Percentiles rank a stretch among this genome's conserved stretches.
phyloP scores from a whole-genome alignment of 2,797 vertebrate genomes.

The Stomatorhinus walkeri region DNA sequence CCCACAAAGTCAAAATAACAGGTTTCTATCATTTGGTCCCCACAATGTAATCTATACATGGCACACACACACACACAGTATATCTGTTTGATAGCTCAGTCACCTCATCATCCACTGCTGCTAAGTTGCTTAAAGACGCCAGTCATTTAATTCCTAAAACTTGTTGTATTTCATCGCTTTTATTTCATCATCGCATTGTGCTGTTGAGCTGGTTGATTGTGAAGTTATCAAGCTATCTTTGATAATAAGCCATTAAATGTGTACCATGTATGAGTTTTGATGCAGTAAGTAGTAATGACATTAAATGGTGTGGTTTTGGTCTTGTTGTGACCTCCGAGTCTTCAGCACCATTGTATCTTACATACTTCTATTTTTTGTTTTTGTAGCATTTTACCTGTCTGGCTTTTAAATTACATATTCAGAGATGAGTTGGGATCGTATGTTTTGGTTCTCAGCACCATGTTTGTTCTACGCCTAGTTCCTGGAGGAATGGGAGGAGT shows the following conservation, averaged over 20 bases:
- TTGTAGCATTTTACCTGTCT: background rate
- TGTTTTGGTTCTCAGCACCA: background rate
- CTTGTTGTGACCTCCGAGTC: background rate
- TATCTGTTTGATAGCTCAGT: background rate
- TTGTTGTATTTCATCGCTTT: background rate
- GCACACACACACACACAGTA: background rate
- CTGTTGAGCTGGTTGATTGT: background rate
- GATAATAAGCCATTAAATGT: background rate
- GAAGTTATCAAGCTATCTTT: background rate
- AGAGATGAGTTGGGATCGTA: background rate
- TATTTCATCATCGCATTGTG: background rate
- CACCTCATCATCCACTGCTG: background rate
- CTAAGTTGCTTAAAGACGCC: background rate
- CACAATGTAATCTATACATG: background rate
- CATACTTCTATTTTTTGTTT: background rate
- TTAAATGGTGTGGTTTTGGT: background rate
- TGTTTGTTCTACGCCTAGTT: background rate
- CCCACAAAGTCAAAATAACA: background rate
- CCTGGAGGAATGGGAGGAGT: background rate
- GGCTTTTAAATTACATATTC: background rate
- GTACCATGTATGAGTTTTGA: background rate
- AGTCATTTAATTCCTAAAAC: background rate
- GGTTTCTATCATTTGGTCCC: background rate
- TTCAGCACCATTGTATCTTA: background rate
- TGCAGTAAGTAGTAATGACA: background rate